Evolutionary conservation across 2,797 vertebrate genomes (phyloP).

Genomic region (Danio tinwini): DNA sequence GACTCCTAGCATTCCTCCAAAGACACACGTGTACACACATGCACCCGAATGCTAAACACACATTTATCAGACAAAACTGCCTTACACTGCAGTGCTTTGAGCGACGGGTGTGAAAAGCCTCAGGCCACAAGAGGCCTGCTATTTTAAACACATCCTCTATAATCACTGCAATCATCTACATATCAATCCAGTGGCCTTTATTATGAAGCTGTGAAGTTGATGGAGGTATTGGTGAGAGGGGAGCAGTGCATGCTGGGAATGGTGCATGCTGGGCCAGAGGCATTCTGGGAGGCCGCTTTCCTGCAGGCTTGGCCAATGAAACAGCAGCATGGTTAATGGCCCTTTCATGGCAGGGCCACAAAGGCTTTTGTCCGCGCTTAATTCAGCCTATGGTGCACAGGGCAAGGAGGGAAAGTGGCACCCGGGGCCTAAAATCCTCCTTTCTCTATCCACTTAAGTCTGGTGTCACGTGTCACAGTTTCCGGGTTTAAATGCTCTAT

Average conservation of each 20-base stretch:
- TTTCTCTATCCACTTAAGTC: conserved; percentile 24
- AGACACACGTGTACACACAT: conserved; percentile 49
- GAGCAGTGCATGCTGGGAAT: conserved; percentile 66
- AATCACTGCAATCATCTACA: conserved; percentile 78
- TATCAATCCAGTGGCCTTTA: conserved; percentile 74
- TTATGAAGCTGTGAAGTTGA: conserved; percentile 69
- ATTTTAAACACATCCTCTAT: conserved; percentile 61
- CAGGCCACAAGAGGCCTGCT: conserved; percentile 36
- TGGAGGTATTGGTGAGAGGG: conserved; percentile 75
- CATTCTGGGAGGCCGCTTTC: conserved; percentile 82
- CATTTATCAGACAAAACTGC: conserved; percentile 12
- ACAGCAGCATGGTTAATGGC: conserved; percentile 87
- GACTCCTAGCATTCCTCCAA: conserved; percentile 55
- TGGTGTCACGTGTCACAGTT: no score
- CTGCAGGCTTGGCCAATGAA: conserved; percentile 87
- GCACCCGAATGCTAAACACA: conserved; percentile 31
- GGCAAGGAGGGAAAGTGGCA: conserved; percentile 66
- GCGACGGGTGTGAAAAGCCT: conserved; percentile 38
- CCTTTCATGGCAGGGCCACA: conserved; percentile 86
- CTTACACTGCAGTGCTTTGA: conserved; percentile 13
- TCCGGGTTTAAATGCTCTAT: no score
- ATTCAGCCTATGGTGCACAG: conserved; percentile 83
- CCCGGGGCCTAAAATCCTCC: conserved; percentile 61
- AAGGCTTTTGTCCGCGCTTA: conserved; percentile 84
- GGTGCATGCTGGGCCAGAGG: conserved; percentile 81